Evolutionary conservation across 1,140 invertebrate genomes (phyloP), one percentile per base, ranked within the genome.

Genomic region (Potamilus streckersoni): DNA sequence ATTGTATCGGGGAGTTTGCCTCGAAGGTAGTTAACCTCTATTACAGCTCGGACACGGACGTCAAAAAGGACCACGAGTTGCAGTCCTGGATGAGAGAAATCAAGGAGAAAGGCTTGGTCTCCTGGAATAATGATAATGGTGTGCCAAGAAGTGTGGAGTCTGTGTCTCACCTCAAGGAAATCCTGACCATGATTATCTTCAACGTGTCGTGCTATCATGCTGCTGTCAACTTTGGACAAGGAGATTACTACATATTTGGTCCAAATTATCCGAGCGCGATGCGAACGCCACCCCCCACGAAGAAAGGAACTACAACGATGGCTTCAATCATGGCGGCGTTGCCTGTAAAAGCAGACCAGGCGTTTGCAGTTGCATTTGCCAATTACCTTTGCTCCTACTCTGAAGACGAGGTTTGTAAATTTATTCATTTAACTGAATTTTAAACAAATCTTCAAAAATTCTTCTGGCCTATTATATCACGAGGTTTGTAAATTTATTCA

Each of bases 161-260:
- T 49, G 38, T 49, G 38, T 49, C 38, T 49, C 38, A 49, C 38
- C 38, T 49, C 38, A 49, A 49, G 38, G 38, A 49, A 49, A 49
- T 11, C 5, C 38, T 49, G 38, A 49, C 38, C 11, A 49, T 49
- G 69, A 71, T 71, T 17, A 76, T 71, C 6, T 76, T 76, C 63
- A 65, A 66, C 62, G 66, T 64, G 12, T 68, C 69, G 55, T 70
- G 64, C 57, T 76, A 64, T 20, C 75, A 76, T 62, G 20, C 75
- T 0, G 69, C 75, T 23, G n/a, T 76, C 57, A 76, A 76, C 63
- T 76, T 71, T 66, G 58, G 69, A 6, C 75, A 76, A 59, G 55
- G 60, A 23, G 75, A 76, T 76, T 76, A 76, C 75, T 76, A 67
- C 62, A 58, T 62, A 31, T 76, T 71, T 61, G 75, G 75, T 61